Base-by-base conservation (phyloP, 2,888 invertebrate genomes). In the Apomyelois bistriatella region DNA sequence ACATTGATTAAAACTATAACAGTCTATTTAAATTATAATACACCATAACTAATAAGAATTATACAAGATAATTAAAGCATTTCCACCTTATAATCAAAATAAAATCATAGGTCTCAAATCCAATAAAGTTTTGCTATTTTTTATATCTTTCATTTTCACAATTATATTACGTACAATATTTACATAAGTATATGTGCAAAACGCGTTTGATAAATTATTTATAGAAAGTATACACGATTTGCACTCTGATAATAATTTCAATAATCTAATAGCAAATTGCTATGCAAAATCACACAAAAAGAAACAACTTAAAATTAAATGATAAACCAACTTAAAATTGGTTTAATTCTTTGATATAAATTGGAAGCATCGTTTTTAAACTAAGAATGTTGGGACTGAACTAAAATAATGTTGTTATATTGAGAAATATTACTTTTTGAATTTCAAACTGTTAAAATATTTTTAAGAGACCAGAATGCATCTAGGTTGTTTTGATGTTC, bases 11-110 rank as follows among this genome's bases (percentile, higher is more conserved):
- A 88, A 87, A 82, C 85, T 90, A 89, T 90, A 90, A 90, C 90
- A 90, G 90, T 90, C 90, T 88, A 85, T 90, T 85, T 82, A 85
- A 90, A 88, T 86, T 85, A 88, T 87, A 86, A 84, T 89, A 90
- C 85, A 85, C 79, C 81, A 81, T 84, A 83, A 82, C 76, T 80
- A 84, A 85, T 82, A 80, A 82, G 77, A 78, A 83, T 79, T 74
- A 79, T 86, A 83, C 83, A 85, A 84, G 85, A 88, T 89, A 90
- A 89, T 90, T 90, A 90, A 90, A 90, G 90, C 90, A 87, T 90
- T 85, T 85, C 80, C 86, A 88, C 88, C 90, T 88, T 87, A 89
- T n/a, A 83, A 72, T 89, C 85, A 81, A 87, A 83, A 85, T 87
- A 87, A 86, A 85, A 86, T 86, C 81, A 84, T 85, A 81, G 78